A percentile compares a stretch with the other conserved stretches of the same genome.
These are phyloP conservation scores for Steinernema hermaphroditum DNA, from an alignment of 2,888 invertebrate genomes.

Conservation along the genomic window DNA sequence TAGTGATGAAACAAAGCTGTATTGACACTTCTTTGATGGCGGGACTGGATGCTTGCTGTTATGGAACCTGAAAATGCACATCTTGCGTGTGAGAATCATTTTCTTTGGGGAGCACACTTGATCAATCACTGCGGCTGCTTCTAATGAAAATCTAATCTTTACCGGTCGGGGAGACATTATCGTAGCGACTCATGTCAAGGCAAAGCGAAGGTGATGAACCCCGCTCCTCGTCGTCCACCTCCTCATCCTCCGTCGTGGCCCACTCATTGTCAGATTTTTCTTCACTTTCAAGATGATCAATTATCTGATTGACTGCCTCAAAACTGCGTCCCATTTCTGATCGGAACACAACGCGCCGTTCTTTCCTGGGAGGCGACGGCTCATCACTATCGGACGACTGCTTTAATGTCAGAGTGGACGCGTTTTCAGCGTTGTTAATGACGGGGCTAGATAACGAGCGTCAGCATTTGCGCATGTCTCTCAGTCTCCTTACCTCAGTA, in stretches of 20 bases:
- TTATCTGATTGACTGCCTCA: constrained; percentile 18
- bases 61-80: neutral
- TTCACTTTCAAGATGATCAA: constrained; percentile 9
- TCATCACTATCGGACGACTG: constrained; percentile 9
- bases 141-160: no score
- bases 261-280: constrained; percentile 27
- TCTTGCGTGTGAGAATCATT: neutral
- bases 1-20: neutral
- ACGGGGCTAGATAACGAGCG: constrained; percentile 9
- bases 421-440: constrained; percentile 20
- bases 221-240: constrained; percentile 29
- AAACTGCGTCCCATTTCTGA: constrained; percentile 9
- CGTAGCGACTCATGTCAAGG: constrained; percentile 60
- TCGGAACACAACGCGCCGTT: constrained; percentile 19
- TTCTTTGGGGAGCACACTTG: no score
- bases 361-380: constrained; percentile 9
- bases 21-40: neutral
- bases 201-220: constrained; percentile 35
- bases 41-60: neutral
- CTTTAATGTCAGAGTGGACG: neutral
- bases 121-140: no score
- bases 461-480: constrained; percentile 5
- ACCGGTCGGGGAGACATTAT: constrained; percentile 53
- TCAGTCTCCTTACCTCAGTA: constrained; percentile 4
- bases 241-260: constrained; percentile 32